Evolutionary conservation across 64 coral and sea anemone species (phyloP), one percentile per base, ranked within the genome.

Genomic region (Cladopsammia gracilis): DNA sequence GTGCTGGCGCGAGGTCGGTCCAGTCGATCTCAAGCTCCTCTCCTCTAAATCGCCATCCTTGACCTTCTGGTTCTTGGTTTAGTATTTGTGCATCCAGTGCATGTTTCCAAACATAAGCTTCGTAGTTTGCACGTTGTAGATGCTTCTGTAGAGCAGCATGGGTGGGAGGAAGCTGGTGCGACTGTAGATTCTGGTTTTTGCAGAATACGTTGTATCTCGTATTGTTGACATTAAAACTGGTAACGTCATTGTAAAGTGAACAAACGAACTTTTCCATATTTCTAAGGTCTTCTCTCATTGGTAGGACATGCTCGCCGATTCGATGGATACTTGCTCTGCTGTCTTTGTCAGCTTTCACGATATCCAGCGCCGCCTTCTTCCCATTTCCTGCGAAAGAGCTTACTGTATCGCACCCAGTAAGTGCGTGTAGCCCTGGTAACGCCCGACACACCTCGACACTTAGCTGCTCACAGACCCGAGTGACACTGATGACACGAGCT

Each of bases 261-360:
- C 93, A 90, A 49, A 89, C 92, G 90, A 94, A 89, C 86, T 79
- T 68, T 26, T 94, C 86, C 46, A 81, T 52, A 25, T 88, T 89
- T 82, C 66, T 94, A 73, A 94, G 49, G 83, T 89, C 92, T 82
- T 77, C 58, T 59, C 43, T 74, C 73, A 61, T 58, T 75, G 86
- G 75, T 53, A 76, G 92, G 48, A 89, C 77, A 73, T 48, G 15
- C 18, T 94, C 77, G 44, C 92, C 85, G 26, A 94, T 75, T 68
- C 75, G 70, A 66, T 74, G 23, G 13, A 87, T 78, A 79, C 58
- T 75, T 26, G 43, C 50, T 56, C 91, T 76, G 48, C 59, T 62
- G 34, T 61, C 53, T 88, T 24, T 0, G 34, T 94, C 76, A 76
- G 58, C 61, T 72, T 82, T 46, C 24, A 94, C 92, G 20, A 94